Base-by-base conservation (phyloP, 2,113 vertebrate genomes). In the Rhynchomys soricoides region DNA sequence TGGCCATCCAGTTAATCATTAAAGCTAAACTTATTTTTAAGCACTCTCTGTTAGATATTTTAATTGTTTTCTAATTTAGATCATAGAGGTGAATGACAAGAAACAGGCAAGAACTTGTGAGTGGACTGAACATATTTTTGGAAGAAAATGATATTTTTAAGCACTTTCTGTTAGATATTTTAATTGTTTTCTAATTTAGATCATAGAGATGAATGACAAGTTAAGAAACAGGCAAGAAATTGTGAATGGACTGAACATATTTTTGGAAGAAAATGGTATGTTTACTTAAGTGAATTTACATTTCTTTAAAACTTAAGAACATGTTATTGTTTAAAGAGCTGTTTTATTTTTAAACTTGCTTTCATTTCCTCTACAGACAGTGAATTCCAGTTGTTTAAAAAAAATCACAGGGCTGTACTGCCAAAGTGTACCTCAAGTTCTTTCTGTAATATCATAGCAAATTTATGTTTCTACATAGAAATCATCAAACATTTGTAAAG, bases 201-300 rank as follows among this genome's bases (percentile, higher is more conserved):
- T 95, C 86, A 95, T 95, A 95, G 73, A 97, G 95, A 90, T 97
- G 89, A 97, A 90, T 88, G 50, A 86, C 62, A 57, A 90, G 19
- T 85, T 95, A 91, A 95, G 86, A 97, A 95, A 88, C 50, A 90
- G 89, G 57, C 40, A 94, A 94, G 95, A 95, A 86, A 95, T 92
- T 93, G 81, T 96, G 77, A 97, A 93, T 86, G 81, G n/a, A 95
- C 13, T 94, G 57, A 95, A 89, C 4, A 3, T 90, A 57, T 92
- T 96, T 97, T 97, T 88, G 81, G 75, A 91, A 94, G 92, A 95
- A 96, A 95, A 93, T 92, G 96, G 93, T 95, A 96, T 86, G 81
- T 95, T 97, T 93, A 71, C 50, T 90, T 73, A 93, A 73, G 92
- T 86, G 89, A 88, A 77, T 77, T 94, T 94, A 45, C 48, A 71